Percentiles rank a stretch among this genome's conserved stretches.
Evolutionary conservation across 2,888 invertebrate species (phyloP).

Genomic region (Ecdyonurus torrentis): DNA sequence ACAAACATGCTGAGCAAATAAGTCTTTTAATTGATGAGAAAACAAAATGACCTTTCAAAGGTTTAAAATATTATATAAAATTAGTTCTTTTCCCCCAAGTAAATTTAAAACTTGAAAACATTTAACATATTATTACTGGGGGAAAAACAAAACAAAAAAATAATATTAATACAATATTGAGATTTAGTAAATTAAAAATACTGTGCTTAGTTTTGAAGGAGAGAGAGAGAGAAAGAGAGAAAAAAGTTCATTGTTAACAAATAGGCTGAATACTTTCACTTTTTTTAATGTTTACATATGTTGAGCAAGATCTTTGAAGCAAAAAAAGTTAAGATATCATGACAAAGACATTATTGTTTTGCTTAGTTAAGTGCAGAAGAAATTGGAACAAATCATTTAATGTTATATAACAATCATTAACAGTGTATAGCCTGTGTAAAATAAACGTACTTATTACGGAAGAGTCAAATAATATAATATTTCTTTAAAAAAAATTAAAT

Average conservation of each 20-base stretch:
- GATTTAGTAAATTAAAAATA: neutral
- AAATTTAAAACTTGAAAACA: too few species aligned
- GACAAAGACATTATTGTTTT: too few species aligned
- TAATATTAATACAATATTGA: neutral
- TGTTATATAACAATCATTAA: neutral
- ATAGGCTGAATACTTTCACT: too few species aligned
- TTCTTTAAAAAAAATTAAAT: neutral
- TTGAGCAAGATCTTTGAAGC: neutral
- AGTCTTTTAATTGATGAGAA: neutral
- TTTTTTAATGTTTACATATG: too few species aligned
- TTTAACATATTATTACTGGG: too few species aligned
- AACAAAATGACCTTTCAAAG: neutral
- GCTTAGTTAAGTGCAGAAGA: too few species aligned
- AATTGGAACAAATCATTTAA: neutral
- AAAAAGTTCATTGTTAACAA: too few species aligned
- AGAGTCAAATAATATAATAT: neutral
- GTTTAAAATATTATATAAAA: too few species aligned
- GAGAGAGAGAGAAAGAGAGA: too few species aligned
- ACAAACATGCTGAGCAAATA: neutral
- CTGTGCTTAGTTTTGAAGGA: too few species aligned
- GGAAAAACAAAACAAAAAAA: neutral
- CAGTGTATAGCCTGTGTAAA: neutral
- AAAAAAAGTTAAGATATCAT: neutral
- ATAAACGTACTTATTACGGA: neutral
- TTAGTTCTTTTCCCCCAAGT: too few species aligned